These are phyloP conservation scores for Eulithis testata DNA, from an alignment of 2,888 invertebrate species.

Conservation along the genomic window DNA sequence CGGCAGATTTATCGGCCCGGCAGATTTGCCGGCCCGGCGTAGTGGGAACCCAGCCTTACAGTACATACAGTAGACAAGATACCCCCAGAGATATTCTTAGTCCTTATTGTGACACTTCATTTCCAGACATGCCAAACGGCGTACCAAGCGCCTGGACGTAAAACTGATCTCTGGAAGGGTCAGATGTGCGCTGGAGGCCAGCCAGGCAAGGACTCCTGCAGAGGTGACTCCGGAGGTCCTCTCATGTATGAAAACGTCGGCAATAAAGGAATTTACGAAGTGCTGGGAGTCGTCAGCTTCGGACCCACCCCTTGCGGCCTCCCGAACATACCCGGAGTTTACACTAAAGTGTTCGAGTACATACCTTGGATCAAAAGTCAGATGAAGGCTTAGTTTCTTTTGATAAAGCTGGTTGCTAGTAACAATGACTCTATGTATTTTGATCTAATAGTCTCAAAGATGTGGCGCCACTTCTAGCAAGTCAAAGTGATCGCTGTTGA, in stretches of 20 bases:
- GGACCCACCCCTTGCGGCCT: conserved; percentile 86
- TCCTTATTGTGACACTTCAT: too few relatives aligned
- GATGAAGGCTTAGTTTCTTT: conserved; percentile 35
- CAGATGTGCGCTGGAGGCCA: conserved; percentile 86
- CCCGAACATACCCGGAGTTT: conserved; percentile 85
- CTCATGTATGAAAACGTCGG: conserved; percentile 69
- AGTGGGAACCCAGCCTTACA: too few relatives aligned
- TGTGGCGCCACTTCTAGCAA: too few relatives aligned
- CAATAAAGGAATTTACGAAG: conserved; percentile 48
- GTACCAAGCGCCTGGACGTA: conserved; percentile 41
- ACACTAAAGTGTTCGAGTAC: conserved; percentile 84
- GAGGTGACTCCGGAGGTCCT: conserved; percentile 87
- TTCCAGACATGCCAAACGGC: conserved; percentile 49
- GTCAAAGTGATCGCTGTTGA: too few relatives aligned
- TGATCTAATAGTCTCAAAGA: too few relatives aligned
- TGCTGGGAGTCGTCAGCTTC: conserved; percentile 85
- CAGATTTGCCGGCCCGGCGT: too few relatives aligned
- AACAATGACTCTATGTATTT: too few relatives aligned
- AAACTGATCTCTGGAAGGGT: conserved; percentile 46
- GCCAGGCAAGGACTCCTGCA: conserved; percentile 83
- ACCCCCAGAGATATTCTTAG: too few relatives aligned
- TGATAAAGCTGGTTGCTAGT: neutral
- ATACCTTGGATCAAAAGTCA: conserved; percentile 82
- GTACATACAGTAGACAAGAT: too few relatives aligned
- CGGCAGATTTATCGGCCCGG: too few relatives aligned